Percentiles rank a stretch among this genome's conserved stretches.
Evolutionary conservation across 2,888 invertebrate genomes (phyloP).

Genomic region (Leuctra nigra): DNA sequence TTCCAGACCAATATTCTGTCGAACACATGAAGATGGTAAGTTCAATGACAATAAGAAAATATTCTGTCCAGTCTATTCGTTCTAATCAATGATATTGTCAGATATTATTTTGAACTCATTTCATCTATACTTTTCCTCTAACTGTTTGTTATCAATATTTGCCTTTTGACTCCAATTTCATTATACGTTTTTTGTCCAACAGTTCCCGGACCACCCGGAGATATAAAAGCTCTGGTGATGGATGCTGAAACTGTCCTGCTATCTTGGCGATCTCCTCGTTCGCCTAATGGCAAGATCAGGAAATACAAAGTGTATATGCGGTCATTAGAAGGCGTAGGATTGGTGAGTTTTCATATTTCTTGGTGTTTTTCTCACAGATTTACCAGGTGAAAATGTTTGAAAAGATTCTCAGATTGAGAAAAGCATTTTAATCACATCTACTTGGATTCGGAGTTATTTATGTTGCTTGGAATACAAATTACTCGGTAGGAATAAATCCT

Average conservation of each 20-base stretch:
- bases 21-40: constrained; percentile 41
- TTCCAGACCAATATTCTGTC: constrained; percentile 38
- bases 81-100: too few relatives aligned
- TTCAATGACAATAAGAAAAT: constrained; percentile 14
- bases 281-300: constrained; percentile 39
- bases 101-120: too few relatives aligned
- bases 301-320: constrained; percentile 38
- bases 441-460: too few relatives aligned
- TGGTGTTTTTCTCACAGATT: too few relatives aligned
- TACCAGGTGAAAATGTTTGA: too few relatives aligned
- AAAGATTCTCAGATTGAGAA: too few relatives aligned
- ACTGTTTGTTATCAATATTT: too few relatives aligned
- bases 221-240: constrained; percentile 40
- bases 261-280: constrained; percentile 40
- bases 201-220: constrained; percentile 40
- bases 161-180: background rate
- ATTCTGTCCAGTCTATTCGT: background rate
- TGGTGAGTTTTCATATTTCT: constrained; percentile 16
- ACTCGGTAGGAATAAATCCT: too few relatives aligned
- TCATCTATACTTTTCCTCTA: background rate
- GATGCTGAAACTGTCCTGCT: constrained; percentile 38
- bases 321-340: constrained; percentile 22
- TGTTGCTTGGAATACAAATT: too few relatives aligned
- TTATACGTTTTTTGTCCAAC: constrained; percentile 22
- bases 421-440: too few relatives aligned